Percentiles rank a stretch among this genome's conserved stretches.
These are phyloP conservation scores for Cathartes aura DNA, from an alignment of 2,113 vertebrate genomes.

Conservation along the genomic window DNA sequence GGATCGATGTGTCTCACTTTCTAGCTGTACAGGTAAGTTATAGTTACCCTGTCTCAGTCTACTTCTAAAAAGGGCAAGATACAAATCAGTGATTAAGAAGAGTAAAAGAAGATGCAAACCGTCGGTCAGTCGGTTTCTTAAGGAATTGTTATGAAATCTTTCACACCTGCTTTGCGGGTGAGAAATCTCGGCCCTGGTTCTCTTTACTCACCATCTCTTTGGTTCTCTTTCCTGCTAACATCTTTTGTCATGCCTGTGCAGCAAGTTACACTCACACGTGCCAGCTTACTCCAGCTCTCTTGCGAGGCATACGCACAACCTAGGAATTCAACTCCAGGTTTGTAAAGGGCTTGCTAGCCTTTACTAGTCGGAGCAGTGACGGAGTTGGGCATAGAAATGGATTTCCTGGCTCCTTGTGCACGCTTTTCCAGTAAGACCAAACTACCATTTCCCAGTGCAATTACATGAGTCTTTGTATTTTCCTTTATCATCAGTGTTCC, in stretches of 20 bases:
- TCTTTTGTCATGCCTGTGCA: background rate
- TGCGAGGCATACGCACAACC: accelerated
- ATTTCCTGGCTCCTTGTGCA: background rate
- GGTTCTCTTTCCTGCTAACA: background rate
- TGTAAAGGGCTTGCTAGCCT: background rate
- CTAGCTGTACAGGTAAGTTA: background rate
- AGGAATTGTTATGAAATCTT: background rate
- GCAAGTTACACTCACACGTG: accelerated
- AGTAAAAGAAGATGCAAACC: background rate
- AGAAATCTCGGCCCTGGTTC: background rate
- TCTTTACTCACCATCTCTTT: background rate
- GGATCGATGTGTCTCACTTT: accelerated
- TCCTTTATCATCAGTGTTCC: background rate
- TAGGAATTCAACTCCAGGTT: background rate
- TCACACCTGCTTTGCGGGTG: background rate
- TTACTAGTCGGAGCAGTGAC: background rate
- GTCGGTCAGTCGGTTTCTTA: background rate
- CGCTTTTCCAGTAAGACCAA: background rate
- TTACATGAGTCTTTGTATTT: background rate
- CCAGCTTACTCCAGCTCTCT: background rate
- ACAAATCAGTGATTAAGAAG: background rate
- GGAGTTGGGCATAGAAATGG: background rate
- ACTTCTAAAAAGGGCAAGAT: background rate
- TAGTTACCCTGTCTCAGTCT: background rate
- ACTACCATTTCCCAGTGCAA: background rate